These are phyloP conservation scores for Argopecten irradians DNA, from an alignment of 1,140 invertebrate species.

Conservation along the genomic window DNA sequence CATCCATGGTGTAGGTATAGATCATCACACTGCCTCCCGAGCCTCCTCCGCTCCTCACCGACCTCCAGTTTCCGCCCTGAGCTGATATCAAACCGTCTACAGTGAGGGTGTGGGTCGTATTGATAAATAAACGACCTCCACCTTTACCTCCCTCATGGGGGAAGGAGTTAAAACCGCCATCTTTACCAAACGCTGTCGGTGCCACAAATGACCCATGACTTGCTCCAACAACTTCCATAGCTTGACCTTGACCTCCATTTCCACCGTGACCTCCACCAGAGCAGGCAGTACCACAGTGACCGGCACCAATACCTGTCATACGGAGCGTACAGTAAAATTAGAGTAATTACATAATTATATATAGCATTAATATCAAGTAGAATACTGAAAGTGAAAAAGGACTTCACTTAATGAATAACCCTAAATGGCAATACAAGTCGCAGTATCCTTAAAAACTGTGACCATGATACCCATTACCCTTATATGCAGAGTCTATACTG, in stretches of 20 bases:
- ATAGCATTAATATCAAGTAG: too few species aligned
- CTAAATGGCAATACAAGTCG: too few species aligned
- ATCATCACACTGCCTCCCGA: constrained; percentile 65
- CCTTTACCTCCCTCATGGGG: constrained; percentile 62
- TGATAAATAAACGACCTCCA: constrained; percentile 59
- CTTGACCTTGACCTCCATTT: constrained; percentile 67
- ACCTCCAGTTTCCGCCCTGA: constrained; percentile 59
- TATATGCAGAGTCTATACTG: too few species aligned
- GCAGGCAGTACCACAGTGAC: constrained; percentile 48
- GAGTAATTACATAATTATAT: too few species aligned
- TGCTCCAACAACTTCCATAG: constrained; percentile 54
- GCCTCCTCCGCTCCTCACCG: constrained; percentile 63
- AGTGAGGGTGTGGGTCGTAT: constrained; percentile 57
- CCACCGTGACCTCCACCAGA: constrained; percentile 70
- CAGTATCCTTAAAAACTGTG: too few species aligned
- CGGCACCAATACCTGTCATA: constrained; percentile 59
- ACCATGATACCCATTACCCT: too few species aligned
- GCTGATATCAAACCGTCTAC: constrained; percentile 61
- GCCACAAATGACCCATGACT: constrained; percentile 65
- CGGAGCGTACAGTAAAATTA: too few species aligned
- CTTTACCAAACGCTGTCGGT: constrained; percentile 62
- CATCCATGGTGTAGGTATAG: constrained; percentile 60
- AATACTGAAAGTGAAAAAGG: too few species aligned
- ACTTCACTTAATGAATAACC: too few species aligned
- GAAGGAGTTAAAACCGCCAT: constrained; percentile 65